Evolutionary conservation across 2,797 vertebrate species (phyloP).

Genomic region (Gephyroberyx darwinii): DNA sequence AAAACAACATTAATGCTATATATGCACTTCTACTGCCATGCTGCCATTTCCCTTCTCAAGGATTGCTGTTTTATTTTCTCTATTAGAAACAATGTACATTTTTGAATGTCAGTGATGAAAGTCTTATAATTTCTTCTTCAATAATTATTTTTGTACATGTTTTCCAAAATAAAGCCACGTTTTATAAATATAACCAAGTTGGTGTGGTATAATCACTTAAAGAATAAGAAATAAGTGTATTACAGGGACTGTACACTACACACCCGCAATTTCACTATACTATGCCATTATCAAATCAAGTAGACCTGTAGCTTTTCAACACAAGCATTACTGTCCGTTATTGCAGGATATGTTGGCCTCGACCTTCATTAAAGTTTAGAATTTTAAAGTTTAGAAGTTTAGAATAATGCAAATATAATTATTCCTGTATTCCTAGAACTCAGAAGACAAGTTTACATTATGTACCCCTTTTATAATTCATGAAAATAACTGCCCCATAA

Average conservation of each 20-base stretch:
- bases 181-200: slow-evolving; percentile 63
- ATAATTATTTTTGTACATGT: slow-evolving; percentile 78
- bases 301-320: not conserved
- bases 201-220: slow-evolving; percentile 7
- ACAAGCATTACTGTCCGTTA: not conserved
- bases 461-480: not conserved
- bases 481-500: not conserved
- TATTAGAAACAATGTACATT: slow-evolving; percentile 39
- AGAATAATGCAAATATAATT: too few relatives aligned
- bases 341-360: too few relatives aligned
- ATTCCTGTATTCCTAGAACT: too few relatives aligned
- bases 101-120: slow-evolving; percentile 66
- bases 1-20: slow-evolving; percentile 11
- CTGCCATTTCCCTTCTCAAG: slow-evolving; percentile 15
- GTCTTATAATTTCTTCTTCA: slow-evolving; percentile 78
- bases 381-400: too few relatives aligned
- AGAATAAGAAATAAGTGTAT: not conserved
- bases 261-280: not conserved
- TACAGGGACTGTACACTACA: not conserved
- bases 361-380: too few relatives aligned
- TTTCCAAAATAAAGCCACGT: slow-evolving; percentile 83
- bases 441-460: too few relatives aligned
- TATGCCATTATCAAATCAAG: not conserved
- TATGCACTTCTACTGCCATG: slow-evolving; percentile 24
- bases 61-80: slow-evolving; percentile 41